Evolutionary conservation across 2,888 invertebrate genomes (phyloP).

Genomic region (Sicus ferrugineus): DNA sequence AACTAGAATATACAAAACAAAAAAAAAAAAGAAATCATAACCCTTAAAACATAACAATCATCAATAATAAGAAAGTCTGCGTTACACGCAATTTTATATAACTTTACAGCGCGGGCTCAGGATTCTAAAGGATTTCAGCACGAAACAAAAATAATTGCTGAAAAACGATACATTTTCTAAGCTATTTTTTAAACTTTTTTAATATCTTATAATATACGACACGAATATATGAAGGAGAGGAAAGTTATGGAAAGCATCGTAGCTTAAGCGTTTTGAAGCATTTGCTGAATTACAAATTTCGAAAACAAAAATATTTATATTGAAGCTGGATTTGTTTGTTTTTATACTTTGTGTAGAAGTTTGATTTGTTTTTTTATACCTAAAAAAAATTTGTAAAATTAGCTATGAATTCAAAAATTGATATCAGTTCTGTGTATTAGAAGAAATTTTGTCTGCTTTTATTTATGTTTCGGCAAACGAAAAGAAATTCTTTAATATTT

Average conservation of each 20-base stretch:
- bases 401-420: no score
- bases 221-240: neutral
- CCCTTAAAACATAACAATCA: constrained; percentile 5
- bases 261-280: neutral
- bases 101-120: constrained; percentile 22
- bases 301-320: no score
- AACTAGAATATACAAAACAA: constrained; percentile 24
- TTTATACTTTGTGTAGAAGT: no score
- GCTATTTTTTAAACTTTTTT: constrained; percentile 24
- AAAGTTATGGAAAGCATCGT: neutral
- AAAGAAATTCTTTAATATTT: no score
- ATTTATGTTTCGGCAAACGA: no score
- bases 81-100: neutral
- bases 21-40: constrained; percentile 10
- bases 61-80: neutral
- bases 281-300: no score
- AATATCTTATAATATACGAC: neutral
- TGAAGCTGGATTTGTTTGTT: no score
- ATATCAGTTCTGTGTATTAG: no score
- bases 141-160: neutral
- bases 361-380: no score
- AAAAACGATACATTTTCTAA: constrained; percentile 13
- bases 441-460: no score
- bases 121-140: constrained; percentile 23
- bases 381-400: no score